A percentile compares a stretch with the other conserved stretches of the same genome.
phyloP scores from a whole-genome alignment of 1,140 invertebrate species.

The Hylaeus anthracinus region DNA sequence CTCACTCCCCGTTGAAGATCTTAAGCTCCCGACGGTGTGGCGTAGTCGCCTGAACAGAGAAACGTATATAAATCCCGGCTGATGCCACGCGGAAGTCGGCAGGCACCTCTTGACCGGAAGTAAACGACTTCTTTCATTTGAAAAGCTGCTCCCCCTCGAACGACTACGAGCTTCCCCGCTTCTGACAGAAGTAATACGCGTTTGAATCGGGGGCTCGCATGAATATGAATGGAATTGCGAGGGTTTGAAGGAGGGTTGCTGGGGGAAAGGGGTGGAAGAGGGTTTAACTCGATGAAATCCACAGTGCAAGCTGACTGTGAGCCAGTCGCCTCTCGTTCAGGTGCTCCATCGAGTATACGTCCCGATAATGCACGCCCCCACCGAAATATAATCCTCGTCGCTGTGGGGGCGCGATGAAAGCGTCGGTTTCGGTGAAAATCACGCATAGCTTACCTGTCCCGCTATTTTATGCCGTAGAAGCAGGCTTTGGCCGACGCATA shows the following conservation, averaged over 20 bases:
- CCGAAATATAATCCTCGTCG: constrained; percentile 69
- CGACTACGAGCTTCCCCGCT: constrained; percentile 31
- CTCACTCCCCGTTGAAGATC: background rate
- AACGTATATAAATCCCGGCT: constrained; percentile 43
- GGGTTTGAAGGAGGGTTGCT: constrained; percentile 1
- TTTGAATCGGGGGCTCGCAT: constrained; percentile 54
- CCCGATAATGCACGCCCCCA: constrained; percentile 64
- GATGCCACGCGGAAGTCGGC: constrained; percentile 32
- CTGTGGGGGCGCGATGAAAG: constrained; percentile 46
- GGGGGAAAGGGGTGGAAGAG: constrained; percentile 13
- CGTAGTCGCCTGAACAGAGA: constrained; percentile 3
- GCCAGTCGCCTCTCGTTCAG: constrained; percentile 33
- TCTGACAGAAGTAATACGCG: constrained; percentile 64
- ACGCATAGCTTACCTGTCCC: constrained; percentile 47
- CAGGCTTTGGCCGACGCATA: constrained; percentile 38
- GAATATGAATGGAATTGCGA: constrained; percentile 60
- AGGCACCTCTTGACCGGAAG: constrained; percentile 51
- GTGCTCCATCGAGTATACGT: constrained; percentile 55
- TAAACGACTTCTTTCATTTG: constrained; percentile 32
- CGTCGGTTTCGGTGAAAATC: constrained; percentile 61
- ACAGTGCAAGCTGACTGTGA: constrained; percentile 19
- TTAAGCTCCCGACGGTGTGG: background rate
- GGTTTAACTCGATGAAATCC: constrained; percentile 62
- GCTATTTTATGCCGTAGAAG: constrained; percentile 28
- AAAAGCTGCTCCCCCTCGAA: constrained; percentile 37